Percentiles rank a stretch among this genome's conserved stretches.
Evolutionary conservation across 2,797 vertebrate genomes (phyloP).

Genomic region (Smutsia gigantea): DNA sequence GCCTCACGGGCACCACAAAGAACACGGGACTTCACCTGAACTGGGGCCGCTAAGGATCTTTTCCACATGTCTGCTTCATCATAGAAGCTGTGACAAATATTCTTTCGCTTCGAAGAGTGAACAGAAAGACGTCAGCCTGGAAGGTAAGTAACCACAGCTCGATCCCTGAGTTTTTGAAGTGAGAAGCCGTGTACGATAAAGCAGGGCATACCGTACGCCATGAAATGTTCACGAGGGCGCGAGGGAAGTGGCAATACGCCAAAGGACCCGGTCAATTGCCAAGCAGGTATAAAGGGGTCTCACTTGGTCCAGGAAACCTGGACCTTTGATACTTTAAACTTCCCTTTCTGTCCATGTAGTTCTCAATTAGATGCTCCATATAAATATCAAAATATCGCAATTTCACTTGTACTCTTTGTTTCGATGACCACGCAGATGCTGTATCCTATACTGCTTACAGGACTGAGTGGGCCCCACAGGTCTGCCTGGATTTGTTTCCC

Average conservation of each 20-base stretch:
- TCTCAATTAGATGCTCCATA: neutral
- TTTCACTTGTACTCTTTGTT: conserved; percentile 12
- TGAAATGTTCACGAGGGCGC: neutral
- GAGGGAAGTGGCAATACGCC: neutral
- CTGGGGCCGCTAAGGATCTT: neutral
- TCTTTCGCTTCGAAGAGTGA: neutral
- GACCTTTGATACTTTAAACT: conserved; percentile 38
- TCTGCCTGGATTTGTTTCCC: conserved; percentile 28
- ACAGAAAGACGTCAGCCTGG: neutral
- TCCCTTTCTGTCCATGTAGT: neutral
- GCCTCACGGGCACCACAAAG: neutral
- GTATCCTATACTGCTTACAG: neutral
- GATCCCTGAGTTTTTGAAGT: neutral
- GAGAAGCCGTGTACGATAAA: neutral
- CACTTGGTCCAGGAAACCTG: neutral
- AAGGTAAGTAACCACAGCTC: neutral
- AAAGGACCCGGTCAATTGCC: conserved; percentile 11
- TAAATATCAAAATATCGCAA: neutral
- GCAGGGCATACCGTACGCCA: too few species aligned
- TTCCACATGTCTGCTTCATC: neutral
- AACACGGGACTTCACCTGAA: neutral
- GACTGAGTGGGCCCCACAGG: neutral
- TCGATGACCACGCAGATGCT: neutral
- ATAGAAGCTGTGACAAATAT: neutral
- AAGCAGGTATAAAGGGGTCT: conserved; percentile 7